These are phyloP conservation scores for Euphydryas editha DNA, from an alignment of 2,888 invertebrate genomes.

Conservation along the genomic window DNA sequence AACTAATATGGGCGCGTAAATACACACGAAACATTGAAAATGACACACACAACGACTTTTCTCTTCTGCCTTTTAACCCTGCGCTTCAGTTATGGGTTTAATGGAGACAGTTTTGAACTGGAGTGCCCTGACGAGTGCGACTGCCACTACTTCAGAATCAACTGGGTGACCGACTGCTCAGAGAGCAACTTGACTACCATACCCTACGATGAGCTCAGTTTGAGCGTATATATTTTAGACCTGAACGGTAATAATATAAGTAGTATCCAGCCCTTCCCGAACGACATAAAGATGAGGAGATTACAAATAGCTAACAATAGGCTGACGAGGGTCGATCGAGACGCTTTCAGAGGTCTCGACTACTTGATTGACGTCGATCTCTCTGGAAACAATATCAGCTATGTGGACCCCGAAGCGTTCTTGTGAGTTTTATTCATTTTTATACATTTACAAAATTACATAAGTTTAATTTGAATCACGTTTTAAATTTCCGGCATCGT, in stretches of 20 bases:
- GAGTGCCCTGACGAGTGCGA: constrained; percentile 90
- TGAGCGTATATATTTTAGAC: constrained; percentile 88
- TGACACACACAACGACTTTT: constrained; percentile 60
- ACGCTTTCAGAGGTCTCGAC: constrained; percentile 85
- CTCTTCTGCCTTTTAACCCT: constrained; percentile 57
- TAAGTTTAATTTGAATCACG: not conserved
- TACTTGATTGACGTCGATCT: constrained; percentile 88
- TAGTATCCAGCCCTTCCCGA: constrained; percentile 84
- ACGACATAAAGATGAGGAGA: constrained; percentile 87
- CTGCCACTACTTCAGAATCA: constrained; percentile 89
- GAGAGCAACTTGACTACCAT: constrained; percentile 88
- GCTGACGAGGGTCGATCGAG: constrained; percentile 83
- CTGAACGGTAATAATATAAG: constrained; percentile 88
- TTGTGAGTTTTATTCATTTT: constrained; percentile 73
- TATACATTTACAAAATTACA: not conserved
- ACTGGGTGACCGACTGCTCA: constrained; percentile 91
- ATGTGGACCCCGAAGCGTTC: constrained; percentile 86
- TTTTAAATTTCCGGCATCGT: not conserved
- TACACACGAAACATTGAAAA: constrained; percentile 47
- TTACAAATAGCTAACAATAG: constrained; percentile 88
- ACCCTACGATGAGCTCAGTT: constrained; percentile 87
- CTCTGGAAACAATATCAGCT: constrained; percentile 86
- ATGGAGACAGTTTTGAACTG: constrained; percentile 86
- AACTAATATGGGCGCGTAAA: constrained; percentile 48
- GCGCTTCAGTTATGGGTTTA: constrained; percentile 68